These are phyloP conservation scores for Sebastes schlegelii DNA, from an alignment of 2,113 vertebrate genomes.

Conservation along the genomic window DNA sequence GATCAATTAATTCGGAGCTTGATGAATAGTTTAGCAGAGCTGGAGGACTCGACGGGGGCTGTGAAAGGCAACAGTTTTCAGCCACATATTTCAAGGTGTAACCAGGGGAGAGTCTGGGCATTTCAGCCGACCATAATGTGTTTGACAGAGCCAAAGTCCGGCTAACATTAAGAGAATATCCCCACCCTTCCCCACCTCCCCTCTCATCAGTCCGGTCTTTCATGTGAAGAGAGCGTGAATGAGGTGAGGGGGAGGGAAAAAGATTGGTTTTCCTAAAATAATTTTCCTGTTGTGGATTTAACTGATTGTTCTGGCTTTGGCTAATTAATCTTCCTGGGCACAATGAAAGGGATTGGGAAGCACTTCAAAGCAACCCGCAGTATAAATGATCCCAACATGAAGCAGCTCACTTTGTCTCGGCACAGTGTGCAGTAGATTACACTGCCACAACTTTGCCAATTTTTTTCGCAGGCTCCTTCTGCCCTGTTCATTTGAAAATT, in stretches of 20 bases:
- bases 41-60: slow-evolving; percentile 29
- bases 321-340: slow-evolving; percentile 85
- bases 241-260: slow-evolving; percentile 48
- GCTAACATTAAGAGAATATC: slow-evolving; percentile 37
- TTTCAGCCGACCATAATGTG: slow-evolving; percentile 46
- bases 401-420: slow-evolving; percentile 76
- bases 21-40: slow-evolving; percentile 63
- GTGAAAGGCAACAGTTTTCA: slow-evolving; percentile 49
- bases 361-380: slow-evolving; percentile 81
- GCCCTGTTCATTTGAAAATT: slow-evolving; percentile 62
- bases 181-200: slow-evolving; percentile 8
- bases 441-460: slow-evolving; percentile 71
- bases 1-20: slow-evolving; percentile 60
- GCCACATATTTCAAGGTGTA: slow-evolving; percentile 71
- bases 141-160: slow-evolving; percentile 65
- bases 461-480: slow-evolving; percentile 58
- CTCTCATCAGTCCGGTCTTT: slow-evolving; percentile 55
- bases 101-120: slow-evolving; percentile 69
- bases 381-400: slow-evolving; percentile 80
- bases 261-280: slow-evolving; percentile 83
- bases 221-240: slow-evolving; percentile 53
- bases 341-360: slow-evolving; percentile 83
- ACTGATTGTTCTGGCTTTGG: slow-evolving; percentile 84
- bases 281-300: slow-evolving; percentile 86
- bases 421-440: slow-evolving; percentile 78